These are phyloP conservation scores for Onychomys arenicola DNA, from an alignment of 2,797 vertebrate genomes.

Conservation along the genomic window DNA sequence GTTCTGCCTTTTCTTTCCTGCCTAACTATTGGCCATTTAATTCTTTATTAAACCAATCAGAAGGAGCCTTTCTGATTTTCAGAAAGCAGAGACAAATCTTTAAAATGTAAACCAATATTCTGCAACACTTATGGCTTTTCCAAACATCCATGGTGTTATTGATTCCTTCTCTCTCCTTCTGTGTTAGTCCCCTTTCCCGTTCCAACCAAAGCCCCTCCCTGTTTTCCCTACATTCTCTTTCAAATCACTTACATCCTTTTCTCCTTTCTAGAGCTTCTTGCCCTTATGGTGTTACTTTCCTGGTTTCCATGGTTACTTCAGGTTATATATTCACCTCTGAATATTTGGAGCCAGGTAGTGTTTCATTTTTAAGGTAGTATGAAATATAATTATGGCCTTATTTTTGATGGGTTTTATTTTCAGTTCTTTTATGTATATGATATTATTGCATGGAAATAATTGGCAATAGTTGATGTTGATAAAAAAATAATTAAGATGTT, in stretches of 20 bases:
- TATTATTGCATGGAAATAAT: conserved; percentile 46
- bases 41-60: background rate
- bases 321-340: background rate
- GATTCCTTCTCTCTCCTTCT: background rate
- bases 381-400: conserved; percentile 17
- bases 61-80: no score
- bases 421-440: background rate
- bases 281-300: background rate
- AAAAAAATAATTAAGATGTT: conserved; percentile 52
- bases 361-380: background rate
- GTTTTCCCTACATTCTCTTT: background rate
- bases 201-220: background rate
- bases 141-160: no score
- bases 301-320: background rate
- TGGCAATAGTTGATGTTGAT: background rate
- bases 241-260: background rate
- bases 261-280: background rate
- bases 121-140: background rate
- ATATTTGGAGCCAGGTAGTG: background rate
- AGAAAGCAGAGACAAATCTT: background rate
- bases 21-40: background rate
- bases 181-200: background rate
- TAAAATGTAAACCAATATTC: background rate
- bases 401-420: conserved; percentile 58
- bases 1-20: background rate